Conservation (phyloP, 2,797 vertebrate species). For the Myioborus miniatus region DNA sequence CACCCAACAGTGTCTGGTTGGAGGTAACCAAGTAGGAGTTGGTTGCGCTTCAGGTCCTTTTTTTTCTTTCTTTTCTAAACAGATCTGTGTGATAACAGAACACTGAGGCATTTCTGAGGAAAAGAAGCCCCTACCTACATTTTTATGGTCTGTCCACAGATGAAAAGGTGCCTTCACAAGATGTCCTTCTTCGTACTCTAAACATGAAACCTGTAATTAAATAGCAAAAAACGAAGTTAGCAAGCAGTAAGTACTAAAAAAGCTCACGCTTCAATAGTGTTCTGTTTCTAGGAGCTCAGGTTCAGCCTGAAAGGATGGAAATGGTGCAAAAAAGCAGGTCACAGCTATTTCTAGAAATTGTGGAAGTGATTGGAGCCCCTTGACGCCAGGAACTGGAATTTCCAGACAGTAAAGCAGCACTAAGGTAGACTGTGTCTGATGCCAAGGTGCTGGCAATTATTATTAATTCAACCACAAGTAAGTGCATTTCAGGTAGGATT, state of each 20-base stretch:
- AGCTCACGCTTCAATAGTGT: constrained; percentile 16
- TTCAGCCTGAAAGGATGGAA: constrained; percentile 29
- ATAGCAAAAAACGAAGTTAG: neutral
- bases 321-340: constrained; percentile 47
- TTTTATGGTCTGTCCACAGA: constrained; percentile 30
- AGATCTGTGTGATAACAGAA: constrained; percentile 1
- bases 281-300: constrained; percentile 32
- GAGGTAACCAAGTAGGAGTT: neutral
- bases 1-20: neutral
- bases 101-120: neutral
- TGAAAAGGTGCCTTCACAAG: constrained; percentile 58
- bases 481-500: constrained; percentile 14
- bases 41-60: neutral
- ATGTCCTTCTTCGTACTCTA: constrained; percentile 21
- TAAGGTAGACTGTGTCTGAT: neutral
- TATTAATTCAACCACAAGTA: neutral
- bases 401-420: constrained; percentile 15
- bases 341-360: constrained; percentile 65
- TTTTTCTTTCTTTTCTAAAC: neutral
- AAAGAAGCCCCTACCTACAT: constrained; percentile 24
- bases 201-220: constrained; percentile 70
- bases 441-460: neutral
- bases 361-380: constrained; percentile 45
- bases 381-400: constrained; percentile 56
- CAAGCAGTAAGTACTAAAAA: constrained; percentile 20